phyloP scores from a whole-genome alignment of 1,140 invertebrate genomes.

The Acyrthosiphon pisum region DNA sequence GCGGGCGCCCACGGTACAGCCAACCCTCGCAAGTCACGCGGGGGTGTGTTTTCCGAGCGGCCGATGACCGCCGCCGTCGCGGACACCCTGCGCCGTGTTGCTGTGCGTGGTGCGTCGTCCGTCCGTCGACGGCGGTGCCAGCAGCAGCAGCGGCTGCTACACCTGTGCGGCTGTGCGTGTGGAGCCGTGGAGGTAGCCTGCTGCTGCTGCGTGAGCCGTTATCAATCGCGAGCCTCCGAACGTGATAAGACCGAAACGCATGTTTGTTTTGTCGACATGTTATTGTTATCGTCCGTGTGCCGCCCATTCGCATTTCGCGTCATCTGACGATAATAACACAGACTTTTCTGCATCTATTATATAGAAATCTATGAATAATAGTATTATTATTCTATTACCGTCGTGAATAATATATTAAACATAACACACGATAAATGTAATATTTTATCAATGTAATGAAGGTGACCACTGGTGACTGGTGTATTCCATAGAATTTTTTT shows the following conservation, averaged over 20 bases:
- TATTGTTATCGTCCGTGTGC: neutral
- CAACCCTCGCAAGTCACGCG: neutral
- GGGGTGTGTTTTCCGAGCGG: slow-evolving; percentile 5
- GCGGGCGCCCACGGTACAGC: slow-evolving; percentile 29
- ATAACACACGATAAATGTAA: too few species aligned
- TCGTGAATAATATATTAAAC: too few species aligned
- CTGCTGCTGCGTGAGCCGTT: neutral
- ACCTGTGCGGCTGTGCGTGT: neutral
- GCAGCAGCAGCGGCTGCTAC: neutral
- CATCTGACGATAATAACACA: neutral
- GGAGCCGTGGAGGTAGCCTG: neutral
- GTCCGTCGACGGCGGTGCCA: neutral
- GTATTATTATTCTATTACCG: too few species aligned
- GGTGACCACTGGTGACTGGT: too few species aligned
- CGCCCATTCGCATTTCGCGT: neutral
- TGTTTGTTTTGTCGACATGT: neutral
- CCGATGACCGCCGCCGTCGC: neutral
- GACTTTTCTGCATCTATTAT: too few species aligned
- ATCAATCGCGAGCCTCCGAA: neutral
- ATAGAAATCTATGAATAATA: too few species aligned
- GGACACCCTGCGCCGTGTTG: neutral
- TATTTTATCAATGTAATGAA: too few species aligned
- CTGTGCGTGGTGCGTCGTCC: neutral
- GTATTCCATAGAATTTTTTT: too few species aligned
- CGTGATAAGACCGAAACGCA: neutral